Percentiles rank a stretch among this genome's conserved stretches.
Evolutionary conservation across 2,113 vertebrate species (phyloP).

Genomic region (Notiomystis cincta): DNA sequence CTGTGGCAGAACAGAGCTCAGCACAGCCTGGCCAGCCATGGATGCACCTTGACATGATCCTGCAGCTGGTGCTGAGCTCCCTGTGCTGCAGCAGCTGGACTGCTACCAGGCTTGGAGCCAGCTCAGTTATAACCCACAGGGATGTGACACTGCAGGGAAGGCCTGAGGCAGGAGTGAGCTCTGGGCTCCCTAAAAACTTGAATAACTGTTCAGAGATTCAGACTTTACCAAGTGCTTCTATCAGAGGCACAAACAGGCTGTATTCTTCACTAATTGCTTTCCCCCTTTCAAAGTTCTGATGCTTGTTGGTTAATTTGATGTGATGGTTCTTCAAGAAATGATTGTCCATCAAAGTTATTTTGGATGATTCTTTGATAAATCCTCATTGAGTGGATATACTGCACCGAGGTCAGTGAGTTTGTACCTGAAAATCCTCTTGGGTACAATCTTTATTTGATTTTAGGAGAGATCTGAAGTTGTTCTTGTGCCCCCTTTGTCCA

Average conservation of each 20-base stretch:
- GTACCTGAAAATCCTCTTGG: background rate
- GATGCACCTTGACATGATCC: background rate
- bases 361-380: background rate
- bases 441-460: background rate
- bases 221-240: background rate
- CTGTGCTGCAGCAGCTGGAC: slow-evolving; percentile 40
- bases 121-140: background rate
- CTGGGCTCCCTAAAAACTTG: slow-evolving; percentile 52
- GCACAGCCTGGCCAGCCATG: background rate
- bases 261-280: background rate
- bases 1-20: slow-evolving; percentile 21
- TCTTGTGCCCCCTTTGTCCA: background rate
- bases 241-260: background rate
- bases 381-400: background rate
- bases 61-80: slow-evolving; percentile 14
- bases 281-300: background rate
- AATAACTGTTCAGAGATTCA: slow-evolving; percentile 37
- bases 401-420: background rate
- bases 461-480: background rate
- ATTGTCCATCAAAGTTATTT: background rate
- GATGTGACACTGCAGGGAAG: background rate
- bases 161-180: background rate
- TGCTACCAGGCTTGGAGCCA: slow-evolving; percentile 20
- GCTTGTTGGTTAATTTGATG: background rate
- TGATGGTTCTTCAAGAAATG: background rate